A percentile compares a stretch with the other conserved stretches of the same genome.
These are phyloP conservation scores for Alviniconcha marisindica DNA, from an alignment of 1,140 invertebrate genomes.

Conservation along the genomic window DNA sequence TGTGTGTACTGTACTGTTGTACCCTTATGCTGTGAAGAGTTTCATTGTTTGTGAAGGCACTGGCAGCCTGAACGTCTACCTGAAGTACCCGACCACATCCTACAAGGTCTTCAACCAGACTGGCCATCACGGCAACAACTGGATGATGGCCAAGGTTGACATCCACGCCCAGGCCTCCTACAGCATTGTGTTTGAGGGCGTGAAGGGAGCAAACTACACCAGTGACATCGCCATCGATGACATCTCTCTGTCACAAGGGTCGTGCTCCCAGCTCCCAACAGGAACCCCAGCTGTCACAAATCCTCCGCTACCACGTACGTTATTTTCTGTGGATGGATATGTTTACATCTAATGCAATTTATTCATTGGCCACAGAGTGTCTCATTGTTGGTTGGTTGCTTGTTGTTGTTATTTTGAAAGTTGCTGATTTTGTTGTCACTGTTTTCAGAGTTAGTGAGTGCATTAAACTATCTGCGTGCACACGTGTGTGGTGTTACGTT, in stretches of 20 bases:
- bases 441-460: too few relatives aligned
- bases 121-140: conserved; percentile 55
- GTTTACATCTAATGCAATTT: too few relatives aligned
- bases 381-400: too few relatives aligned
- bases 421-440: too few relatives aligned
- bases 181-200: conserved; percentile 47
- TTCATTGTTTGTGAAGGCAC: too few relatives aligned
- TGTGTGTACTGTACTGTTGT: too few relatives aligned
- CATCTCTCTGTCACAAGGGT: conserved; percentile 20
- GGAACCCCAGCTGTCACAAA: background rate
- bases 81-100: background rate
- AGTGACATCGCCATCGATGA: conserved; percentile 55
- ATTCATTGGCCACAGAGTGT: too few relatives aligned
- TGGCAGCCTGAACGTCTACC: conserved; percentile 68
- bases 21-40: too few relatives aligned
- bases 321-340: too few relatives aligned
- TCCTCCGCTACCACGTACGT: conserved; percentile 9
- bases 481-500: too few relatives aligned
- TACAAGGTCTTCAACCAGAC: conserved; percentile 26
- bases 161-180: conserved; percentile 32
- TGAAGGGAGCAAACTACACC: conserved; percentile 43
- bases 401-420: too few relatives aligned
- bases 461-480: background rate
- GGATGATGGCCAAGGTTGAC: conserved; percentile 48
- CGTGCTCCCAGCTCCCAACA: conserved; percentile 27